A percentile compares a stretch with the other conserved stretches of the same genome.
These are phyloP conservation scores for Pelochelys cantorii DNA, from an alignment of 2,797 vertebrate species.

Conservation along the genomic window DNA sequence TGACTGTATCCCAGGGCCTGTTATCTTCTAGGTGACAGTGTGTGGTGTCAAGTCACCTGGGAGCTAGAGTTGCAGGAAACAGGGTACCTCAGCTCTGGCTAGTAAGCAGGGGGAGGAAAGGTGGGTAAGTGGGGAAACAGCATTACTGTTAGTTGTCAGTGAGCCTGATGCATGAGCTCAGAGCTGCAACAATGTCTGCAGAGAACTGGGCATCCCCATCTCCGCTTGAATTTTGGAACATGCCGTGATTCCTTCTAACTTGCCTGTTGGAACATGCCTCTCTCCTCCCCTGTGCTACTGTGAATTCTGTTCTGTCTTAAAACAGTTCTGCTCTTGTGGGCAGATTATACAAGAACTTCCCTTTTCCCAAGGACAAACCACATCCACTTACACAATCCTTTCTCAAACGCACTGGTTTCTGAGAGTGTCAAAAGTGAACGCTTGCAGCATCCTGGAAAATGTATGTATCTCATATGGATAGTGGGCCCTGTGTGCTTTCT, in stretches of 20 bases:
- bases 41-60: too few relatives aligned
- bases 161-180: not conserved
- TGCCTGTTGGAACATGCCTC: not conserved
- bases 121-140: not conserved
- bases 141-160: not conserved
- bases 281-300: too few relatives aligned
- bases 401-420: not conserved
- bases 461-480: not conserved
- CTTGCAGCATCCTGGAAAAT: not conserved
- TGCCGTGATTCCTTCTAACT: not conserved
- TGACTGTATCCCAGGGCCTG: not conserved
- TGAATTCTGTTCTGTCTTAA: not conserved
- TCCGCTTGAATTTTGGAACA: not conserved
- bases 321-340: not conserved
- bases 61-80: not conserved
- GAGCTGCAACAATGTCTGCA: not conserved
- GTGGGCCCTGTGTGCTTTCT: not conserved
- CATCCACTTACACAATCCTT: not conserved
- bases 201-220: not conserved
- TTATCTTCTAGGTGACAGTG: not conserved
- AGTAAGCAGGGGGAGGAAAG: not conserved
- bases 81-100: not conserved
- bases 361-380: not conserved
- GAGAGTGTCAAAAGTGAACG: not conserved
- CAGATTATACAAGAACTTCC: not conserved